phyloP scores from a whole-genome alignment of 2,797 vertebrate genomes.

The Pangasius sanitwongsei region DNA sequence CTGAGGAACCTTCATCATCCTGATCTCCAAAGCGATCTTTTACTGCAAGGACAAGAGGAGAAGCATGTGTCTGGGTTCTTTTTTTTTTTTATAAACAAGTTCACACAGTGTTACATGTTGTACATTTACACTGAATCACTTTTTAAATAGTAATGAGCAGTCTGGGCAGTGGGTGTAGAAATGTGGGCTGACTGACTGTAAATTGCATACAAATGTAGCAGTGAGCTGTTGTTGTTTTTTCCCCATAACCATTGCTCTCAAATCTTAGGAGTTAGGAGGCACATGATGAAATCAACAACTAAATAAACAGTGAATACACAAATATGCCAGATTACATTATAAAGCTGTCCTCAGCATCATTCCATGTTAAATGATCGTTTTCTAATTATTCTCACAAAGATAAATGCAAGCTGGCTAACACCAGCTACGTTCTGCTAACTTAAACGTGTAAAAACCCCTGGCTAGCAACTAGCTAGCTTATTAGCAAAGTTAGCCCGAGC shows the following conservation, averaged over 20 bases:
- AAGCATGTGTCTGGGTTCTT: too few relatives aligned
- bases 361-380: background rate
- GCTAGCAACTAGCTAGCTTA: conserved; percentile 6
- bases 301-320: background rate
- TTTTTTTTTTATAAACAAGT: too few relatives aligned
- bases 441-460: background rate
- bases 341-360: background rate
- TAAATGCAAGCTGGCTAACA: background rate
- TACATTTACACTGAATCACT: background rate
- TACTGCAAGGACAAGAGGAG: conserved; percentile 68
- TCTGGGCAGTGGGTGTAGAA: background rate
- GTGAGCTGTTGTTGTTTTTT: too few relatives aligned
- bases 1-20: conserved; percentile 64
- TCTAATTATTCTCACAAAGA: too few relatives aligned
- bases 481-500: background rate
- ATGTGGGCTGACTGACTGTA: background rate
- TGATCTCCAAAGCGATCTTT: conserved; percentile 85
- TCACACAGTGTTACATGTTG: background rate
- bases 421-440: background rate
- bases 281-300: background rate
- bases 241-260: background rate
- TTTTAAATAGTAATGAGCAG: background rate
- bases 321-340: background rate
- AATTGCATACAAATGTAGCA: background rate
- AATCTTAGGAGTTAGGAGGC: background rate